Evolutionary conservation across 2,888 invertebrate genomes (phyloP).

Genomic region (Heliconius aoede): DNA sequence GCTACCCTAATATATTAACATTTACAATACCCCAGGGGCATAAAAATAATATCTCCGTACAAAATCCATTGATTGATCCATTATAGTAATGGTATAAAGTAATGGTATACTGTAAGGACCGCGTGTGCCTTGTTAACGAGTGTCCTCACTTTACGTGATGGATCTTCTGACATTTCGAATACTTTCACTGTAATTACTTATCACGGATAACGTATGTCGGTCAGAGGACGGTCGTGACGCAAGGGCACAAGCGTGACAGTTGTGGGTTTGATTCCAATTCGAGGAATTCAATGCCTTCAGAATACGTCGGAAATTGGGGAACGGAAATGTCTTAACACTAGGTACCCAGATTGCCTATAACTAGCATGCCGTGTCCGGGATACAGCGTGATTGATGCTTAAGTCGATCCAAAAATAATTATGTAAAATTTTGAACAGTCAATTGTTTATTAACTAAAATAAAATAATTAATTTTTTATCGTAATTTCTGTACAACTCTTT

Average conservation of each 20-base stretch:
- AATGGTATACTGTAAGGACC: conserved; percentile 42
- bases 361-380: too few species aligned
- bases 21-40: conserved; percentile 26
- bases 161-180: conserved; percentile 48
- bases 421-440: too few species aligned
- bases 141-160: conserved; percentile 42
- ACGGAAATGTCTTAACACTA: too few species aligned
- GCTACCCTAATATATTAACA: conserved; percentile 25
- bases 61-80: conserved; percentile 48
- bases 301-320: too few species aligned
- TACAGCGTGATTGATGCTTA: too few species aligned
- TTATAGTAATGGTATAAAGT: conserved; percentile 55
- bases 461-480: too few species aligned
- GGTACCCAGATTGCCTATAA: too few species aligned
- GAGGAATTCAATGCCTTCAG: not conserved
- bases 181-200: conserved; percentile 71
- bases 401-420: too few species aligned
- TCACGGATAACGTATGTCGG: conserved; percentile 58
- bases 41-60: conserved; percentile 32
- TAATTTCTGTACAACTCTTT: too few species aligned
- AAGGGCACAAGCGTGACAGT: not conserved
- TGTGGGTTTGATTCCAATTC: not conserved
- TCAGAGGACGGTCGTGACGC: not conserved
- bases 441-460: too few species aligned
- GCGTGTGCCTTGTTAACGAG: not conserved